Conservation (phyloP, 1,140 invertebrate genomes). For the Homarus americanus region DNA sequence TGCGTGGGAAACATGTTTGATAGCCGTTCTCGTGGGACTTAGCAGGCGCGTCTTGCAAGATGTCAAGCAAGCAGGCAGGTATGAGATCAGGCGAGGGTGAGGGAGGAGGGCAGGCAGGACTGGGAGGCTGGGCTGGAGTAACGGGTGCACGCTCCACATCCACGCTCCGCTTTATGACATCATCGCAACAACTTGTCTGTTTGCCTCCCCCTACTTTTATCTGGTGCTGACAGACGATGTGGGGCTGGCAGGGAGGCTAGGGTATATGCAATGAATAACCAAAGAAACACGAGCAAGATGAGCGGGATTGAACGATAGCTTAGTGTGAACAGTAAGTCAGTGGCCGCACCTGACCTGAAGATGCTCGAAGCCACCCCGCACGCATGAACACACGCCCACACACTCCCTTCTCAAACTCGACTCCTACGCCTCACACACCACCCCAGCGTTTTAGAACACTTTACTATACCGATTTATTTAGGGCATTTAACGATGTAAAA, state of each 20-base stretch:
- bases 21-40: conserved; percentile 45
- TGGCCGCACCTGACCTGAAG: conserved; percentile 37
- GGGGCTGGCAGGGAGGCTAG: not conserved
- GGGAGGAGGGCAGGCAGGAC: not conserved
- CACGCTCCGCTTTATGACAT: conserved; percentile 14
- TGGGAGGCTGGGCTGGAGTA: not conserved
- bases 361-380: not conserved
- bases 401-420: too few relatives aligned
- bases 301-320: not conserved
- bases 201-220: not conserved
- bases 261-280: not conserved
- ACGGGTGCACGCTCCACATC: conserved; percentile 46
- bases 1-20: not conserved
- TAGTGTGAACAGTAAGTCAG: conserved; percentile 14
- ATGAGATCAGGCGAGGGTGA: conserved; percentile 1
- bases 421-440: too few relatives aligned
- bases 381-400: conserved; percentile 8
- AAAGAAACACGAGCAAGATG: not conserved
- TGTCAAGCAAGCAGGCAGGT: conserved; percentile 8
- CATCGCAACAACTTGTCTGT: not conserved
- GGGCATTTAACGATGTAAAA: too few relatives aligned
- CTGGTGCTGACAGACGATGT: not conserved
- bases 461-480: too few relatives aligned
- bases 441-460: too few relatives aligned
- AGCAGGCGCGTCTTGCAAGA: conserved; percentile 7